phyloP scores from a whole-genome alignment of 2,113 vertebrate species.

The Nanorana parkeri region DNA sequence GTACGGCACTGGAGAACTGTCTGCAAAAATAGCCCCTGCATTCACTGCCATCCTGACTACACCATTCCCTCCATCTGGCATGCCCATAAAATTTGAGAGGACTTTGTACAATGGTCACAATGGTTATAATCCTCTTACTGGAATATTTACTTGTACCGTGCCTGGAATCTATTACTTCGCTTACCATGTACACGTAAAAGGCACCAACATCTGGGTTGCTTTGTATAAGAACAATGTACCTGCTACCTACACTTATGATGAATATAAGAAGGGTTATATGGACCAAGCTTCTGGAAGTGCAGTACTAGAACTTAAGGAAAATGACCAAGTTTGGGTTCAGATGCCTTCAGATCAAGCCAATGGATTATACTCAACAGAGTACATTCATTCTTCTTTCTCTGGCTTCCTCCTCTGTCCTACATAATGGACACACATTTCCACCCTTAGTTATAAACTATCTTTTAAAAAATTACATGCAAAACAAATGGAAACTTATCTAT shows the following conservation, averaged over 20 bases:
- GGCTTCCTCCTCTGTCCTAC: conserved; percentile 97
- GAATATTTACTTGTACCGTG: conserved; percentile 92
- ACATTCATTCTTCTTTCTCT: conserved; percentile 98
- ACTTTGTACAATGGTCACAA: conserved; percentile 96
- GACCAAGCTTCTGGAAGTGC: conserved; percentile 98
- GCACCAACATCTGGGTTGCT: conserved; percentile 96
- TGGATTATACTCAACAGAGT: conserved; percentile 95
- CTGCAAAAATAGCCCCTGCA: conserved; percentile 83
- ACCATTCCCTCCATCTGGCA: conserved; percentile 91
- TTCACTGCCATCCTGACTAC: conserved; percentile 95
- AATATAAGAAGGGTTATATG: conserved; percentile 99
- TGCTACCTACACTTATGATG: conserved; percentile 96
- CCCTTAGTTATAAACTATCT: conserved; percentile 70
- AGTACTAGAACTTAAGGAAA: conserved; percentile 94
- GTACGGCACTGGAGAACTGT: conserved; percentile 82
- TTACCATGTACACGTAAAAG: conserved; percentile 97
- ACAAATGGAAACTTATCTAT: conserved; percentile 62
- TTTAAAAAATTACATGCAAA: conserved; percentile 55
- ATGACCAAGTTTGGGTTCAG: conserved; percentile 96
- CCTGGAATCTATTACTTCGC: conserved; percentile 97
- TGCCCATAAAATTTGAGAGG: conserved; percentile 96
- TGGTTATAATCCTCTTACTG: conserved; percentile 89
- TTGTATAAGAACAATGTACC: conserved; percentile 99
- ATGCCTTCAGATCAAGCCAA: conserved; percentile 99
- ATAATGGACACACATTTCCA: conserved; percentile 78